Base-by-base conservation (phyloP, 1,140 invertebrate genomes). In the Meloidogyne chitwoodi region DNA sequence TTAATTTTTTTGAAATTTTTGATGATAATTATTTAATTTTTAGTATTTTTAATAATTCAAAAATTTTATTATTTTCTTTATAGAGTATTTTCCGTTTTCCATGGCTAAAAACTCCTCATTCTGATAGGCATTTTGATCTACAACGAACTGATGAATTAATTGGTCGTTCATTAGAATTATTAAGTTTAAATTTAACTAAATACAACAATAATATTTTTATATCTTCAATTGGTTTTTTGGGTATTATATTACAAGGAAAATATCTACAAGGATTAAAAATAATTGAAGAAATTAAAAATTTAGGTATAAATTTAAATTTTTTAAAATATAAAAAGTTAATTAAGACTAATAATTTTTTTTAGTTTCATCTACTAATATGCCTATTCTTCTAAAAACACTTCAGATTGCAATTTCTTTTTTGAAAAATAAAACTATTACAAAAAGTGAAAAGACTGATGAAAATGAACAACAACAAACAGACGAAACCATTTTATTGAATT, bases 121-220 rank as follows among this genome's bases (percentile, higher is more conserved):
- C 92, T 88, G 94, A 96, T 89, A 91, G 93, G 85, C 93, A 95
- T 88, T 94, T 94, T 89, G 93, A 94, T 88, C 87, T 94, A 4
- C 90, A 87, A 74, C 90, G 93, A 80, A 89, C 91, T 11, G 85
- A 89, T 56, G 89, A 91, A 85, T 87, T 93, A 38, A 88, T 92
- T 62, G 93, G 93, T 6, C 95, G 95, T 89, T 93, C 93, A 0
- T 87, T 95, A 19, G 76, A 88, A 87, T 61, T 90, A 90, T 84
- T 81, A 31, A 38, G 29, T 44, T 26, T 19, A 11, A 44, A 78
- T n/a, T 71, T 78, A 31, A 76, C 71, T 44, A 62, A 64, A 31
- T 22, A 61, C 5, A 73, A 24, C 12, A 34, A 63, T 14, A 64
- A 63, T 34, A 31, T 61, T n/a, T 29, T 73, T 5, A 56, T 1